phyloP scores from a whole-genome alignment of 2,797 vertebrate genomes.

The Arnoldichthys spilopterus region DNA sequence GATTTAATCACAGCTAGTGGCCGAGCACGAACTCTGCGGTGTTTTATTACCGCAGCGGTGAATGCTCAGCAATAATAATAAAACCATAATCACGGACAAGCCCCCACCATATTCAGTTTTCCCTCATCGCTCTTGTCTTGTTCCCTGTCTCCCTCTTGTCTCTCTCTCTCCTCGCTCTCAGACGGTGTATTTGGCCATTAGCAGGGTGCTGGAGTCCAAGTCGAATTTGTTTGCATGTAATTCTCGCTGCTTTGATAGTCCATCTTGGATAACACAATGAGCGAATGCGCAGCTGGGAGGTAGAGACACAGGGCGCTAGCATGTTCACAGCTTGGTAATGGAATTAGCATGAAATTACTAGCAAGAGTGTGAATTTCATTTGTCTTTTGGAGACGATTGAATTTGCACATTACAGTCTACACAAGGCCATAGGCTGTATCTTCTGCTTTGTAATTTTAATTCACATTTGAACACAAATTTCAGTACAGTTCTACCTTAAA shows the following conservation, averaged over 20 bases:
- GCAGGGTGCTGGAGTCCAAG: constrained; percentile 17
- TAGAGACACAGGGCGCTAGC: not conserved
- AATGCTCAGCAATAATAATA: constrained; percentile 72
- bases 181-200: constrained; percentile 34
- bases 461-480: constrained; percentile 1
- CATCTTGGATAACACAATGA: constrained; percentile 10
- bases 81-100: constrained; percentile 74
- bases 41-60: constrained; percentile 69
- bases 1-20: constrained; percentile 58
- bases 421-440: not conserved
- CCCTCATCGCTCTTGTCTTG: constrained; percentile 63
- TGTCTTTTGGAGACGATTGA: constrained; percentile 17
- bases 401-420: constrained; percentile 1
- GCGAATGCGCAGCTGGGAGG: not conserved
- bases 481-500: not conserved
- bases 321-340: constrained; percentile 25
- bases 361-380: constrained; percentile 32
- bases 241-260: constrained; percentile 28
- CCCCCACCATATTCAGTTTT: constrained; percentile 72
- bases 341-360: constrained; percentile 43
- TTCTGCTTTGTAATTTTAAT: not conserved
- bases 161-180: constrained; percentile 7
- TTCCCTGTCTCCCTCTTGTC: constrained; percentile 19
- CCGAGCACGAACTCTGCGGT: constrained; percentile 62
- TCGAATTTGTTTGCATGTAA: constrained; percentile 45